These are phyloP conservation scores for Hydroisotoma schaefferi DNA, from an alignment of 2,888 invertebrate species.

Conservation along the genomic window DNA sequence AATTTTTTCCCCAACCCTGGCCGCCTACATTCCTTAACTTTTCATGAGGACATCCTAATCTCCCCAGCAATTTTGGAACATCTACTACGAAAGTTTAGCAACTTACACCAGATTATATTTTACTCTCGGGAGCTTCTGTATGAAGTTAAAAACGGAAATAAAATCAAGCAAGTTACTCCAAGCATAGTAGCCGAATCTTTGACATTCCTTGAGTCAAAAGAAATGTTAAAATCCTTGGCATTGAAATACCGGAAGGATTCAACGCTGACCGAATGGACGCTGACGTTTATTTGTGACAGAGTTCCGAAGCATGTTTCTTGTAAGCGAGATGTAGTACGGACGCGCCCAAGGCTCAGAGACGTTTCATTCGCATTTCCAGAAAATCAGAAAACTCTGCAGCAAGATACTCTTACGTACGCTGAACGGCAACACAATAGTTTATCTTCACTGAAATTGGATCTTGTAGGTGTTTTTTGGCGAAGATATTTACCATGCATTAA, in stretches of 20 bases:
- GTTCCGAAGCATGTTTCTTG: too few relatives aligned
- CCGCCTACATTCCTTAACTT: not conserved
- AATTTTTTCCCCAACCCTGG: constrained; percentile 3
- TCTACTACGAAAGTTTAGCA: not conserved
- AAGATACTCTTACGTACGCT: not conserved
- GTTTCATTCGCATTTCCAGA: not conserved
- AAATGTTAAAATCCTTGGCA: not conserved
- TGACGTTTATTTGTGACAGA: too few relatives aligned
- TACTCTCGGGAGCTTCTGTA: not conserved
- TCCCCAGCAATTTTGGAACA: not conserved
- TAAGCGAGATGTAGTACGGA: too few relatives aligned
- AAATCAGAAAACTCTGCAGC: not conserved
- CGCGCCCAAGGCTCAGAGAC: not conserved
- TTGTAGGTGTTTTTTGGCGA: not conserved
- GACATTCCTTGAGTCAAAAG: not conserved
- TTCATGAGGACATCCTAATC: not conserved
- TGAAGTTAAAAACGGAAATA: not conserved
- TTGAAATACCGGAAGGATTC: not conserved
- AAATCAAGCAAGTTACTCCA: not conserved
- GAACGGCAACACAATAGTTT: not conserved
- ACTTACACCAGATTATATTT: not conserved
- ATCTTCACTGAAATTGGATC: not conserved
- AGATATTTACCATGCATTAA: not conserved
- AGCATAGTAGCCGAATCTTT: not conserved
- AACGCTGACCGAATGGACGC: not conserved